Evolutionary conservation across 2,797 vertebrate species (phyloP).

Genomic region (Muscicapa comitata): DNA sequence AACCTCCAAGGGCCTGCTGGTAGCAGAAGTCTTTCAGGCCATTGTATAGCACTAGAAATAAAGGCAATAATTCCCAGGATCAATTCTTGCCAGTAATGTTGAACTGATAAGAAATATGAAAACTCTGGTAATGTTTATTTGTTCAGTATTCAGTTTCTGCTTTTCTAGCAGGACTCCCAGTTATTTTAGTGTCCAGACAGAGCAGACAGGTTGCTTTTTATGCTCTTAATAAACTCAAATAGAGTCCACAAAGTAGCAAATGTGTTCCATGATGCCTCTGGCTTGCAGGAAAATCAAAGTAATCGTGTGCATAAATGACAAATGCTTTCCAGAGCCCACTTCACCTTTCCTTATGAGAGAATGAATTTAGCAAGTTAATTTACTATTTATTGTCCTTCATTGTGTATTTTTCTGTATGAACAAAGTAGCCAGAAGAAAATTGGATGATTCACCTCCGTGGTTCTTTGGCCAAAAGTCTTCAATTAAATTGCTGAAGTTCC

Average conservation of each 20-base stretch:
- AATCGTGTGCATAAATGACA: not conserved
- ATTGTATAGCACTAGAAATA: not conserved
- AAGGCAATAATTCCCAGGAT: not conserved
- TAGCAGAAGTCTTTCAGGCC: not conserved
- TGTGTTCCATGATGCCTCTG: not conserved
- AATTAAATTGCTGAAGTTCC: conserved; percentile 49
- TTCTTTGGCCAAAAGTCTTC: conserved; percentile 39
- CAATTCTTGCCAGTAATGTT: not conserved
- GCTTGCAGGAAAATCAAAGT: not conserved
- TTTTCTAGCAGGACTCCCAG: not conserved
- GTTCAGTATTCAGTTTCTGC: not conserved
- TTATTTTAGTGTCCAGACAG: not conserved
- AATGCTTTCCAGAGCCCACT: not conserved
- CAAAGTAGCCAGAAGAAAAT: conserved; percentile 12
- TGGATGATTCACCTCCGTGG: conserved; percentile 7
- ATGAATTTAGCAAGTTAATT: not conserved
- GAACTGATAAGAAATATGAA: not conserved
- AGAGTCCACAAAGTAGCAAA: not conserved
- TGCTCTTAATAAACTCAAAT: not conserved
- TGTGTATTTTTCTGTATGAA: conserved; percentile 22
- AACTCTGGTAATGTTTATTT: not conserved
- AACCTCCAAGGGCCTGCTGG: not conserved
- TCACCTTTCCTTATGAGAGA: not conserved
- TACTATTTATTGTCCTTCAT: not conserved
- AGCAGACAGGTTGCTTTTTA: not conserved